phyloP scores from a whole-genome alignment of 2,888 invertebrate species.

The Philhelius pedissequus region DNA sequence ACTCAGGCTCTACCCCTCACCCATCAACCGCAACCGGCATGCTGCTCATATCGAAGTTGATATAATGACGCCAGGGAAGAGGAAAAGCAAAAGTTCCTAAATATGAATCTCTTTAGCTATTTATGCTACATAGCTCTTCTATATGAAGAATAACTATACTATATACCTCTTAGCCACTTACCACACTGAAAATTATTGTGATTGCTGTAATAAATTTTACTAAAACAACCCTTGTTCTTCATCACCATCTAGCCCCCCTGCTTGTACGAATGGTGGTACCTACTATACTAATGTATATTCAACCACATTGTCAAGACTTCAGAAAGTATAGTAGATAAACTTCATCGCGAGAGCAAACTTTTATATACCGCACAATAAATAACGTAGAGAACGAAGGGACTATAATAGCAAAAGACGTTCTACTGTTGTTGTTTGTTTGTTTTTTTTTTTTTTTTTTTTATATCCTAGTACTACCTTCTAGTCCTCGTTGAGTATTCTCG shows the following conservation, averaged over 20 bases:
- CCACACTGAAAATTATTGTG: conserved; percentile 61
- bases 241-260: background rate
- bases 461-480: background rate
- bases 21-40: too few relatives aligned
- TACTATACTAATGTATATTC: background rate
- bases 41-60: background rate
- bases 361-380: conserved; percentile 54
- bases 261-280: too few relatives aligned
- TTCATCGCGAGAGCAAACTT: conserved; percentile 49
- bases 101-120: conserved; percentile 28
- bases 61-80: background rate
- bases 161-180: conserved; percentile 45
- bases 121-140: too few relatives aligned
- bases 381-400: conserved; percentile 18
- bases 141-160: conserved; percentile 24
- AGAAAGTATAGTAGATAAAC: conserved; percentile 37
- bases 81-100: background rate
- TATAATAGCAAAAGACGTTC: conserved; percentile 30
- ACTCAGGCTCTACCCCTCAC: too few relatives aligned
- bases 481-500: background rate
- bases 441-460: background rate
- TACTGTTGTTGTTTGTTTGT: background rate
- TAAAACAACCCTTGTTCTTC: conserved; percentile 4
- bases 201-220: conserved; percentile 61
- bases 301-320: conserved; percentile 19